Evolutionary conservation across 2,113 vertebrate genomes (phyloP).

Genomic region (Chelonoidis abingdonii): DNA sequence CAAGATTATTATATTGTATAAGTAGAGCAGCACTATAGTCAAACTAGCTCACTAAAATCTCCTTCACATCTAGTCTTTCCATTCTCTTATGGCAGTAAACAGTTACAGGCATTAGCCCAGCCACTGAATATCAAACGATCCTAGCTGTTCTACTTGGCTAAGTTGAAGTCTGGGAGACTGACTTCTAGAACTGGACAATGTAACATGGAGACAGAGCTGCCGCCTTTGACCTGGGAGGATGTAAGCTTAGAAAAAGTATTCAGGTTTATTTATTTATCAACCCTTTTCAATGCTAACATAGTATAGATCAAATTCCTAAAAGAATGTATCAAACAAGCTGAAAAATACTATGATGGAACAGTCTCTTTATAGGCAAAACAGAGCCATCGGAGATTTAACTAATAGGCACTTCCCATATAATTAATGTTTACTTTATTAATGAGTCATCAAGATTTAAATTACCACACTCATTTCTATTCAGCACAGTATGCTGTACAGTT

Average conservation of each 20-base stretch:
- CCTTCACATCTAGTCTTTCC: background rate
- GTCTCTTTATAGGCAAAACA: background rate
- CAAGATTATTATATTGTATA: background rate
- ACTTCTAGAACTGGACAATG: background rate
- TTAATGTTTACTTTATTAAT: background rate
- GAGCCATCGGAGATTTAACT: background rate
- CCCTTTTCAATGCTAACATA: background rate
- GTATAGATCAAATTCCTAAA: background rate
- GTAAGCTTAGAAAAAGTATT: constrained; percentile 13
- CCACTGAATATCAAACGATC: background rate
- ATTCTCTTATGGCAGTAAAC: background rate
- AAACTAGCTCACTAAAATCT: background rate
- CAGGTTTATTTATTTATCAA: background rate
- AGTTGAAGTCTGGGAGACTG: background rate
- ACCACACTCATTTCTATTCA: background rate
- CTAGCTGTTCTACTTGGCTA: constrained; percentile 14
- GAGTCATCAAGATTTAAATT: background rate
- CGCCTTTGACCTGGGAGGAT: constrained; percentile 20
- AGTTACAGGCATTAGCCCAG: constrained; percentile 15
- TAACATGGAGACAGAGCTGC: background rate
- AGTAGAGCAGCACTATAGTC: background rate
- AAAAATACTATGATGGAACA: background rate
- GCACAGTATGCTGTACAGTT: background rate
- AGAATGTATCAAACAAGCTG: background rate
- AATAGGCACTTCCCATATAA: background rate